Evolutionary conservation across 2,113 vertebrate genomes (phyloP), one percentile per base, ranked within the genome.

Genomic region (Monopterus albus): DNA sequence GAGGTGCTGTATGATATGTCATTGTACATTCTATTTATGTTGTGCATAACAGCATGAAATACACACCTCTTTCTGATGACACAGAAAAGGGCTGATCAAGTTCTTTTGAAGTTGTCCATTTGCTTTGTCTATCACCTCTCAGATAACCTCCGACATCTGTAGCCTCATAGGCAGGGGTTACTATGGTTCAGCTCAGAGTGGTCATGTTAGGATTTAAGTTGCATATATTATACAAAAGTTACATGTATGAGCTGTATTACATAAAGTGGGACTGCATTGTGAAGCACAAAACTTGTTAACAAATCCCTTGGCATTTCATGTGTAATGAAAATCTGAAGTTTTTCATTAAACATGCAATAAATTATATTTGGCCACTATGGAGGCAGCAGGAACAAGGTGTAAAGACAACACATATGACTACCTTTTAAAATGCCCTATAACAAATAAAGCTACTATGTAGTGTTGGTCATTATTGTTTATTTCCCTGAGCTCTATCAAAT

Each of bases 91-190:
- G n/a, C n/a, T n/a, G 39, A 72, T 20, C 8, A 51, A 26, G 17
- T 49, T 56, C 75, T 61, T 88, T 83, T 85, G 84, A 89, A 89
- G 82, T 78, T 75, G 9, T 74, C 18, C 2, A n/a, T 82, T 81
- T 81, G 65, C 64, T 78, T 65, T 81, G 60, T 75, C 4, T 64
- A 2, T 76, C 65, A 28, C 52, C 67, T 69, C 7, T 39, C 2
- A 3, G 84, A 89, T 80, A 85, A 75, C 65, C 53, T 62, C 14
- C 72, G 52, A 75, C 60, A 64, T 42, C 56, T 38, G 25, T 39
- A 65, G 29, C 29, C 29, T 77, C 72, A 72, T 14, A 58, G 46
- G 58, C 18, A 60, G 35, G 47, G 73, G 78, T 80, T 61, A 85
- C 78, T 77, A 6, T 55, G 10, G 75, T 81, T 79, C 69, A 85